Evolutionary conservation across 1,140 invertebrate genomes (phyloP), one percentile per base, ranked within the genome.

Genomic region (Bombus picipes): DNA sequence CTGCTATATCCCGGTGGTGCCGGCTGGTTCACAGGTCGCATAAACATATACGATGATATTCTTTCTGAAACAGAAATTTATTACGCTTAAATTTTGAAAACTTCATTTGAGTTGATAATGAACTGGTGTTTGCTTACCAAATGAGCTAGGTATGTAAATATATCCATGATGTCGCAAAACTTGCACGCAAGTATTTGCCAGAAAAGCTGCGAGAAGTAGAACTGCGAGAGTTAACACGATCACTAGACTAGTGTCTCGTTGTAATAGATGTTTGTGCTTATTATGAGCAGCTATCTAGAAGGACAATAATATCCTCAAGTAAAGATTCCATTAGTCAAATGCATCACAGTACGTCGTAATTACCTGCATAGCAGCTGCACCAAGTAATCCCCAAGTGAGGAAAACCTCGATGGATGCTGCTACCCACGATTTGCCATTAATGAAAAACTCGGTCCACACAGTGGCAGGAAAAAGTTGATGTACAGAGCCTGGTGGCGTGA

Each of bases 391-490:
- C 98, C 98, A 99, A 0, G 98, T 98, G 39, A 98, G 96, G 93
- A 99, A 98, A 2, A 97, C 97, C 95, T 99, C 98, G 92, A 98
- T 97, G 1, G 97, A 97, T 1, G 98, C 98, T 2, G 98, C 97
- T 18, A 98, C 96, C 98, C 98, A 99, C 86, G 94, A 95, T 74
- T 93, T 94, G 1, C 92, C 93, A 83, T 98, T 98, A 18, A 97
- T 96, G 92, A 98, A 98, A 95, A 98, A 98, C 93, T 98, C 98
- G 84, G 96, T 96, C 96, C 98, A 98, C 41, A 97, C 96, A 10
- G 97, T 97, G 86, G 97, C 96, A 0, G 97, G 96, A 92, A 98
- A 98, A 41, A 97, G 95, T 80, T 97, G 96, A 87, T 97, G 95
- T 18, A 96, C 95, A 37, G 96, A 94, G 71, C 96, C 96, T 53